Evolutionary conservation across 2,797 vertebrate genomes (phyloP).

Genomic region (Cetoscarus ocellatus): DNA sequence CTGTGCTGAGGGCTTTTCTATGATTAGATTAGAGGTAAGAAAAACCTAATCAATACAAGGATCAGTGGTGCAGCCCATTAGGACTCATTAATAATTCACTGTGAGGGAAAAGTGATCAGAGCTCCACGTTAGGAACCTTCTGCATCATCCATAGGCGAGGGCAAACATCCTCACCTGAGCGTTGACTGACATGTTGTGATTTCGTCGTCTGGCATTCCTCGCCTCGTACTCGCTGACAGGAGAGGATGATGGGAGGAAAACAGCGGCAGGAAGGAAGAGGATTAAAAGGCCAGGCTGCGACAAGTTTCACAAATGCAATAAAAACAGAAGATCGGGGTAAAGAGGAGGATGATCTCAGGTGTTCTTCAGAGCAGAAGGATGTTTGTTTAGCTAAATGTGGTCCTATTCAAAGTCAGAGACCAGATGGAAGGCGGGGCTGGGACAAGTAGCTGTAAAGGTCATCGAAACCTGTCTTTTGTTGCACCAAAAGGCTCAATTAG

Average conservation of each 20-base stretch:
- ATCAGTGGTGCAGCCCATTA: conserved; percentile 62
- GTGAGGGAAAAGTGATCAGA: conserved; percentile 63
- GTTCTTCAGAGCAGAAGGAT: too few species aligned
- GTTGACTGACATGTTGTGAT: background rate
- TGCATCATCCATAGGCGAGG: background rate
- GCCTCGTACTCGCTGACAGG: conserved; percentile 12
- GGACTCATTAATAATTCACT: conserved; percentile 75
- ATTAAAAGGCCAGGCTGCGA: conserved; percentile 14
- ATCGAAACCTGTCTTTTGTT: too few species aligned
- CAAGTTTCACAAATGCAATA: background rate
- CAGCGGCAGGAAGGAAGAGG: conserved; percentile 18
- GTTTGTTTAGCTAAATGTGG: too few species aligned
- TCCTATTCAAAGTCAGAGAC: too few species aligned
- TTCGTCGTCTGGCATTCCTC: conserved; percentile 15
- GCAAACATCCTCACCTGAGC: background rate
- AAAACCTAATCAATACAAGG: conserved; percentile 69
- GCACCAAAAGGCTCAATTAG: too few species aligned
- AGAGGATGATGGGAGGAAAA: conserved; percentile 17
- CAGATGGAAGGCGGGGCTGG: too few species aligned
- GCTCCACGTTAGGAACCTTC: conserved; percentile 19
- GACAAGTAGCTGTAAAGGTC: too few species aligned
- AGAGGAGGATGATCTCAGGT: too few species aligned
- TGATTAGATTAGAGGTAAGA: conserved; percentile 68
- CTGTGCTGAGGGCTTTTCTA: conserved; percentile 20
- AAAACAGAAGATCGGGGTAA: background rate